Conservation (phyloP, 2,113 vertebrate species). For the Antechinus flavipes region DNA sequence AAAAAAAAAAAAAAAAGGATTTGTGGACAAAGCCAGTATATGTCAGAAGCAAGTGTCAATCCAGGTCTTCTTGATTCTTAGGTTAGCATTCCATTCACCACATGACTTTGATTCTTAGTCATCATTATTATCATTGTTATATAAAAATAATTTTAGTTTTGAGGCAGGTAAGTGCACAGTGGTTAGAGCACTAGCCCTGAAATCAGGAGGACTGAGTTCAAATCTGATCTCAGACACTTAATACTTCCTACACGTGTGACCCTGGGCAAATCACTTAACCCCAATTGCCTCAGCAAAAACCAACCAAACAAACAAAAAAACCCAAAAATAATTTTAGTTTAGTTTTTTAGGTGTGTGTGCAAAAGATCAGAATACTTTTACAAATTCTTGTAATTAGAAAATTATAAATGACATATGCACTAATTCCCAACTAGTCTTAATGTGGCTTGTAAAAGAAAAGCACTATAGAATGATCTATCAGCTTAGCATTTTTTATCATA, state of each 20-base stretch:
- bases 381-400: constrained; percentile 64
- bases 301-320: too few relatives aligned
- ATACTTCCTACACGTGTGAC: too few relatives aligned
- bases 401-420: constrained; percentile 72
- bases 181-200: too few relatives aligned
- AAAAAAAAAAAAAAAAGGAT: neutral
- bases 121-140: neutral
- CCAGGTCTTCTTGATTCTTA: neutral
- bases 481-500: constrained; percentile 73
- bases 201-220: too few relatives aligned
- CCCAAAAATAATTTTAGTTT: too few relatives aligned
- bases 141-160: constrained; percentile 31
- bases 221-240: too few relatives aligned
- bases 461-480: constrained; percentile 69
- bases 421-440: constrained; percentile 64
- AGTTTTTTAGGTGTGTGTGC: constrained; percentile 27
- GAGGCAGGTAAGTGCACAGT: too few relatives aligned
- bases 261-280: too few relatives aligned
- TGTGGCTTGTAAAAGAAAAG: constrained; percentile 64
- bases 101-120: neutral
- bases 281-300: too few relatives aligned
- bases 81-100: neutral
- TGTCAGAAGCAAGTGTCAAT: neutral
- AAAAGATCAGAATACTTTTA: constrained; percentile 57
- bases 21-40: neutral